Evolutionary conservation across 2,888 invertebrate genomes (phyloP).

Genomic region (Petrolisthes cinctipes): DNA sequence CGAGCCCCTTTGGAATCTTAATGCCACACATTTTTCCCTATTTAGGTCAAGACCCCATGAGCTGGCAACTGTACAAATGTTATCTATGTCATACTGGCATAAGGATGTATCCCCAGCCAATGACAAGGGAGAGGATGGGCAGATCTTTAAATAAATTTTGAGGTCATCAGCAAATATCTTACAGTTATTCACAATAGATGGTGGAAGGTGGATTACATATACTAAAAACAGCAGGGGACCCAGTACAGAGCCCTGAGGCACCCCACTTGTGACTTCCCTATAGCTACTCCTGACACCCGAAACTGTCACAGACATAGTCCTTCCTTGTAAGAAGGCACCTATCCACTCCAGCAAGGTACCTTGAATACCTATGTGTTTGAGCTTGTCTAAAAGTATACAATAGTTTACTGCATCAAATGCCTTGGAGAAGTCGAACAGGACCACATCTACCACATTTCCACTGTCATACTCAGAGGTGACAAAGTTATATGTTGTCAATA

Average conservation of each 20-base stretch:
- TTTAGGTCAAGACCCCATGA: no score
- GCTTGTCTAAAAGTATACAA: not conserved
- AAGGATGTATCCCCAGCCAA: not conserved
- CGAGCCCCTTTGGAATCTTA: no score
- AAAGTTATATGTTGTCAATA: not conserved
- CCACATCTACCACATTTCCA: slow-evolving; percentile 9
- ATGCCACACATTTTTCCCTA: no score
- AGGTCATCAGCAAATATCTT: not conserved
- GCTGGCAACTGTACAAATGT: not conserved
- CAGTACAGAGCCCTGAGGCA: not conserved
- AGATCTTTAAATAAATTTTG: not conserved
- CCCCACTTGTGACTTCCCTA: slow-evolving; percentile 14
- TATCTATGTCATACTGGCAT: not conserved
- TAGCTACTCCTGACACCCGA: not conserved
- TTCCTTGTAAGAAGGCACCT: not conserved
- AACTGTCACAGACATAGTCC: not conserved
- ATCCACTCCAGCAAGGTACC: not conserved
- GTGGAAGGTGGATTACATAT: not conserved
- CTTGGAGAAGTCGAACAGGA: slow-evolving; percentile 9
- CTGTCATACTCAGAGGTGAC: not conserved
- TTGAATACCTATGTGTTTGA: not conserved
- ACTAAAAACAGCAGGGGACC: not conserved
- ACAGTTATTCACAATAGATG: not conserved
- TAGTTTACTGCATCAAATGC: not conserved
- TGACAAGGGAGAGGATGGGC: not conserved